These are phyloP conservation scores for Calameuta filiformis DNA, from an alignment of 2,888 invertebrate genomes.

Conservation along the genomic window DNA sequence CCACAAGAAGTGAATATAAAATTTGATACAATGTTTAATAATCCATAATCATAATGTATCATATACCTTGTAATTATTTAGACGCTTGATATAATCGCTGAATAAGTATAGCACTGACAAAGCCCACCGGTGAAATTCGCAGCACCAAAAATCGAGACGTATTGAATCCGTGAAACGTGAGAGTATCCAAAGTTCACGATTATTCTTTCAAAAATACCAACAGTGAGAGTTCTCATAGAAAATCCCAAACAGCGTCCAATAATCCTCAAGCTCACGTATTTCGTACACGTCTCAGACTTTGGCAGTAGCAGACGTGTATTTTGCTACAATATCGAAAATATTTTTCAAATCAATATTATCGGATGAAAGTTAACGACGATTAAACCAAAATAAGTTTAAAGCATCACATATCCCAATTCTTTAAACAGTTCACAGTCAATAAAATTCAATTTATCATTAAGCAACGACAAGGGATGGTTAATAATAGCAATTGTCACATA, in stretches of 20 bases:
- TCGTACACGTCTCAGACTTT: not conserved
- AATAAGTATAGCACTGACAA: slow-evolving; percentile 27
- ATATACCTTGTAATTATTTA: slow-evolving; percentile 21
- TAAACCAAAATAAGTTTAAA: too few relatives aligned
- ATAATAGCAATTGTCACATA: not conserved
- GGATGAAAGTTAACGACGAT: too few relatives aligned
- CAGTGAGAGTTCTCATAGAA: not conserved
- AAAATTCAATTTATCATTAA: not conserved
- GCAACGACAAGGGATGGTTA: not conserved
- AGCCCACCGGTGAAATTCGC: slow-evolving; percentile 33
- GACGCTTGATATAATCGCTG: slow-evolving; percentile 35
- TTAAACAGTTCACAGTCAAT: not conserved
- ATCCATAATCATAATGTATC: slow-evolving; percentile 52
- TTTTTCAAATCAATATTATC: not conserved
- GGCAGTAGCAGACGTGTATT: not conserved
- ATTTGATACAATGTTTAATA: slow-evolving; percentile 63
- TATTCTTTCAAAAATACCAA: not conserved
- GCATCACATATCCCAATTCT: not conserved
- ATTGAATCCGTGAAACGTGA: not conserved
- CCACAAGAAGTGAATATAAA: slow-evolving; percentile 64
- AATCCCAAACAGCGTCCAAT: not conserved
- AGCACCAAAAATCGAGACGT: slow-evolving; percentile 23
- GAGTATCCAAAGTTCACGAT: not conserved
- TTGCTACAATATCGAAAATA: not conserved
- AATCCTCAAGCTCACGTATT: not conserved